Conservation (phyloP, 2,113 vertebrate genomes). For the Grus americana region DNA sequence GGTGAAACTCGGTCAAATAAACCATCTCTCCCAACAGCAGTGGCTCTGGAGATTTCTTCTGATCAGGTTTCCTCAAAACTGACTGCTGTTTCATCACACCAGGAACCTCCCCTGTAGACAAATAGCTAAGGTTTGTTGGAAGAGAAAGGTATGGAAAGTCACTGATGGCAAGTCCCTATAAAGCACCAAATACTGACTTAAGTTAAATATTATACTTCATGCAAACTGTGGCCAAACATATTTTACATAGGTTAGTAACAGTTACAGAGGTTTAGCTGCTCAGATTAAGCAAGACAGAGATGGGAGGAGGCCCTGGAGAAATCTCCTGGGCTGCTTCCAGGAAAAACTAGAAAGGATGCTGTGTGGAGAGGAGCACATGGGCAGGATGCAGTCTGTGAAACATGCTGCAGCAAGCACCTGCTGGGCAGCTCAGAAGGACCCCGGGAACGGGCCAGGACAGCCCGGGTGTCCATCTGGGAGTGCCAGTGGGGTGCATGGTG, state of each 20-base stretch:
- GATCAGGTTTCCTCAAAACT: background rate
- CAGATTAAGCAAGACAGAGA: background rate
- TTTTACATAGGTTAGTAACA: background rate
- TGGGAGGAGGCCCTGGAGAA: background rate
- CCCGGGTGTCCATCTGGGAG: fast-evolving
- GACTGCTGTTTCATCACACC: background rate
- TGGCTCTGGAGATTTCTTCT: background rate
- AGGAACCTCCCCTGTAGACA: background rate
- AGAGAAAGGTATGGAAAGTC: background rate
- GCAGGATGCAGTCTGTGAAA: background rate
- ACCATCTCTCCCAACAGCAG: background rate
- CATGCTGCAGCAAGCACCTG: background rate
- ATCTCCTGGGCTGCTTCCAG: background rate
- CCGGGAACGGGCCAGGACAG: background rate
- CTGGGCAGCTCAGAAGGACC: background rate
- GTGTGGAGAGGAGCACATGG: background rate
- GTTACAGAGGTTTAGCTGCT: background rate
- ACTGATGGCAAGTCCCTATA: background rate
- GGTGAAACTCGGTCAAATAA: background rate
- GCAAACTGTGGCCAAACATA: background rate
- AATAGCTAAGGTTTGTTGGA: background rate
- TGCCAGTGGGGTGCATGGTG: fast-evolving
- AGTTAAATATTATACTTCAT: background rate
- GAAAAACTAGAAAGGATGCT: background rate
- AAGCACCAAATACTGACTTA: background rate